Evolutionary conservation across 2,888 invertebrate species (phyloP).

Genomic region (Asteroscopus sphinx): DNA sequence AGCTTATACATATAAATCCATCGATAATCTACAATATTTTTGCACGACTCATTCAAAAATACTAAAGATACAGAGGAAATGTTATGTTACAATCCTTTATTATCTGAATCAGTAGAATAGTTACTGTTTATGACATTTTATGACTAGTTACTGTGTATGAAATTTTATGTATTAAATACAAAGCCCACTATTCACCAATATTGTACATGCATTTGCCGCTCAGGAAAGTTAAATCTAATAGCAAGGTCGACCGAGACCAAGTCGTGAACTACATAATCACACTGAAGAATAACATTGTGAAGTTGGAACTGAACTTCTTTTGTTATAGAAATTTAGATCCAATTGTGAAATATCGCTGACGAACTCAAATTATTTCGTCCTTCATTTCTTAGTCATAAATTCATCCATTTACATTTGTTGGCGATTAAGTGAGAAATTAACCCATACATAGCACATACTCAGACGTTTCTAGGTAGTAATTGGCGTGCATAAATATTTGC

Average conservation of each 20-base stretch:
- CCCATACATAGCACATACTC: too few relatives aligned
- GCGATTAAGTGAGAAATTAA: too few relatives aligned
- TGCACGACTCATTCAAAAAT: slow-evolving; percentile 11
- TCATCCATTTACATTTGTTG: too few relatives aligned
- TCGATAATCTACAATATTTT: not conserved
- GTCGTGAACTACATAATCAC: slow-evolving; percentile 59
- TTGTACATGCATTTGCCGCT: slow-evolving; percentile 51
- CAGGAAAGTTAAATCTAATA: slow-evolving; percentile 65
- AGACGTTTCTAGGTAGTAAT: not conserved
- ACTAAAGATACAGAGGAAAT: slow-evolving; percentile 27
- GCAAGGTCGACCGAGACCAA: slow-evolving; percentile 61
- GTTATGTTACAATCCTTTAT: slow-evolving; percentile 21
- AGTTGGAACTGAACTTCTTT: slow-evolving; percentile 59
- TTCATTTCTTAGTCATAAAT: not conserved
- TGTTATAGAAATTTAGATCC: slow-evolving; percentile 43
- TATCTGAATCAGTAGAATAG: slow-evolving; percentile 19
- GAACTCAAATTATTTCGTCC: not conserved
- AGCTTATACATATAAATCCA: not conserved
- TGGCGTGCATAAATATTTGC: slow-evolving; percentile 29
- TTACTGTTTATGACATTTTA: too few relatives aligned
- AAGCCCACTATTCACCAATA: slow-evolving; percentile 32
- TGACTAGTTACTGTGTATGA: slow-evolving; percentile 24
- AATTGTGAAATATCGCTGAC: slow-evolving; percentile 29
- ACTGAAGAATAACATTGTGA: slow-evolving; percentile 61
- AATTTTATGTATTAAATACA: slow-evolving; percentile 56